A percentile compares a stretch with the other conserved stretches of the same genome.
Evolutionary conservation across 2,797 vertebrate genomes (phyloP).

Genomic region (Poeciliopsis paucimaculata): DNA sequence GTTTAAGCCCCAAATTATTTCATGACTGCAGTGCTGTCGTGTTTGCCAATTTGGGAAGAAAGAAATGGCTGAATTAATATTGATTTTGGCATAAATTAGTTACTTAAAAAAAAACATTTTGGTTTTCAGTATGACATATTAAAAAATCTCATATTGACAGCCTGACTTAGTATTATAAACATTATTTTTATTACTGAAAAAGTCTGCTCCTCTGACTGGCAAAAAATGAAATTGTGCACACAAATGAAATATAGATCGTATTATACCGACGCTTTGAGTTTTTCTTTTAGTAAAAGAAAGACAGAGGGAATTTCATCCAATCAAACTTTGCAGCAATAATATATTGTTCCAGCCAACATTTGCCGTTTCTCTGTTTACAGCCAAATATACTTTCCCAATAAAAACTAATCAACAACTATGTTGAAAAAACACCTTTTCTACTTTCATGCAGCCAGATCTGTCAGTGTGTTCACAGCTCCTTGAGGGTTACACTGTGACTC

Average conservation of each 20-base stretch:
- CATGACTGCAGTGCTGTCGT: not conserved
- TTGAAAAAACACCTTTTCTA: not conserved
- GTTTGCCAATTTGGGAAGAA: not conserved
- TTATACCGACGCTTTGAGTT: not conserved
- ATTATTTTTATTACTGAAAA: not conserved
- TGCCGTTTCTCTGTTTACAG: not conserved
- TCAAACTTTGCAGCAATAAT: not conserved
- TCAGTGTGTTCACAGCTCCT: slow-evolving; percentile 11
- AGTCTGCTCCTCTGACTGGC: not conserved
- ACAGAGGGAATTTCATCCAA: not conserved
- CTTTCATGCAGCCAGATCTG: not conserved
- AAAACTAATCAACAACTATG: not conserved
- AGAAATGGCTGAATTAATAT: not conserved
- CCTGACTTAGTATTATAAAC: not conserved
- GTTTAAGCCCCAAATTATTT: not conserved
- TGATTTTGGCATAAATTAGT: not conserved
- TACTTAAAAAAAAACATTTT: not conserved
- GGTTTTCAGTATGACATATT: not conserved
- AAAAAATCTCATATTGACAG: not conserved
- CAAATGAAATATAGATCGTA: not conserved
- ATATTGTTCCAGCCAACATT: not conserved
- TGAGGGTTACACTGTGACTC: slow-evolving; percentile 29
- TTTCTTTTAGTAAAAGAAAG: not conserved
- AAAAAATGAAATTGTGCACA: not conserved
- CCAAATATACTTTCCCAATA: not conserved